Conservation (phyloP, 2,888 invertebrate genomes). For the Neoscelio sp. region DNA sequence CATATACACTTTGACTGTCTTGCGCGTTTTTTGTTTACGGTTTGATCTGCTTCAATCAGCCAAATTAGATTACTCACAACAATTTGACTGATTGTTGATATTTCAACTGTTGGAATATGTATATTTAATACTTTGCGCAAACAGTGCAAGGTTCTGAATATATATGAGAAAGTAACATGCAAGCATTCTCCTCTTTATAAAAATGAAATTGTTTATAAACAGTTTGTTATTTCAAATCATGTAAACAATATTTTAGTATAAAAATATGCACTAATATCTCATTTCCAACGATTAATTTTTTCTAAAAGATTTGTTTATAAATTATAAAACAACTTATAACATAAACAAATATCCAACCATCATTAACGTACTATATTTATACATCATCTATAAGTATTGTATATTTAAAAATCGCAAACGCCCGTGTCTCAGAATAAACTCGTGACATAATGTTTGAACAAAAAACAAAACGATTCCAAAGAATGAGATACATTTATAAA, state of each 20-base stretch:
- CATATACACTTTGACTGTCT: too few species aligned
- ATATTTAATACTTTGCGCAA: conserved; percentile 4
- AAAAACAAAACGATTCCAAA: conserved; percentile 21
- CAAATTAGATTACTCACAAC: not conserved
- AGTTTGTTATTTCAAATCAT: too few species aligned
- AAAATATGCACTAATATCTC: too few species aligned
- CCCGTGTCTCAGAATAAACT: not conserved
- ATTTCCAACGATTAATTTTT: too few species aligned
- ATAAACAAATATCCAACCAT: too few species aligned
- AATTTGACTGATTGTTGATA: conserved; percentile 14
- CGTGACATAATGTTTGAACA: conserved; percentile 9
- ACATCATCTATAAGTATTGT: not conserved
- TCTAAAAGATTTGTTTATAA: too few species aligned
- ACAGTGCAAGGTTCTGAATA: not conserved
- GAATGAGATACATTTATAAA: conserved; percentile 26
- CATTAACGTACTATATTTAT: not conserved
- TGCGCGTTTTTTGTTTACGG: not conserved
- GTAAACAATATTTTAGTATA: too few species aligned
- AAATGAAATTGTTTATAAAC: too few species aligned
- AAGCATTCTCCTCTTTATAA: too few species aligned
- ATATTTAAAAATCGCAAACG: not conserved
- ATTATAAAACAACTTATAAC: too few species aligned
- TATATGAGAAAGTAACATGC: not conserved
- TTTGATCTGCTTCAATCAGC: not conserved
- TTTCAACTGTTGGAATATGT: not conserved